These are phyloP conservation scores for Drosophila yooni DNA, from an alignment of 2,888 invertebrate genomes.

Conservation along the genomic window DNA sequence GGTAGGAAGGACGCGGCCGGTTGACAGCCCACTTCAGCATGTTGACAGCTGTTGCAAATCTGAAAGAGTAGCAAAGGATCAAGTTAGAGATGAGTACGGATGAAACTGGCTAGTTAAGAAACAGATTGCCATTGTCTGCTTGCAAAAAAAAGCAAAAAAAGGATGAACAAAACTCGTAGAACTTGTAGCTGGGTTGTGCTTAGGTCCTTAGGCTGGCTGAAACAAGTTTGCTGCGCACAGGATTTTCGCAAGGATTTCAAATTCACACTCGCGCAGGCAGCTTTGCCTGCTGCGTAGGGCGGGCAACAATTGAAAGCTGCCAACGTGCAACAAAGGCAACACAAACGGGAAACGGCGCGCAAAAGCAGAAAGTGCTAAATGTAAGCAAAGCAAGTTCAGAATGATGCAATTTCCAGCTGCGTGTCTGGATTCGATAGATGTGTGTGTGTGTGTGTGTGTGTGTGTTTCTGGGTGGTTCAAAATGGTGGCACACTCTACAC, in stretches of 20 bases:
- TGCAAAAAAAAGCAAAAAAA: background rate
- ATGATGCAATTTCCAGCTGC: constrained; percentile 17
- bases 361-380: constrained; percentile 1
- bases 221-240: constrained; percentile 51
- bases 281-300: constrained; percentile 23
- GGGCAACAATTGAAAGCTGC: constrained; percentile 58
- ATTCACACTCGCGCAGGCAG: constrained; percentile 33
- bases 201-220: constrained; percentile 5
- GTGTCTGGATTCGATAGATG: background rate
- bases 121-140: constrained; percentile 30
- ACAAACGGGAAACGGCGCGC: constrained; percentile 37
- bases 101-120: constrained; percentile 55
- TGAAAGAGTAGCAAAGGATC: constrained; percentile 31
- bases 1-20: constrained; percentile 80
- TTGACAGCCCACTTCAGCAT: constrained; percentile 85
- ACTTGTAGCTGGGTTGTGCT: constrained; percentile 34
- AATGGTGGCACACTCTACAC: constrained; percentile 17
- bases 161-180: constrained; percentile 46
- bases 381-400: constrained; percentile 13
- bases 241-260: constrained; percentile 51
- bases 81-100: constrained; percentile 27
- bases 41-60: constrained; percentile 50
- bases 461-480: constrained; percentile 15
- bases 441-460: background rate
- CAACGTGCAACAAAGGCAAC: constrained; percentile 12